These are phyloP conservation scores for Cavia porcellus DNA, from an alignment of 2,113 vertebrate genomes.

Conservation along the genomic window DNA sequence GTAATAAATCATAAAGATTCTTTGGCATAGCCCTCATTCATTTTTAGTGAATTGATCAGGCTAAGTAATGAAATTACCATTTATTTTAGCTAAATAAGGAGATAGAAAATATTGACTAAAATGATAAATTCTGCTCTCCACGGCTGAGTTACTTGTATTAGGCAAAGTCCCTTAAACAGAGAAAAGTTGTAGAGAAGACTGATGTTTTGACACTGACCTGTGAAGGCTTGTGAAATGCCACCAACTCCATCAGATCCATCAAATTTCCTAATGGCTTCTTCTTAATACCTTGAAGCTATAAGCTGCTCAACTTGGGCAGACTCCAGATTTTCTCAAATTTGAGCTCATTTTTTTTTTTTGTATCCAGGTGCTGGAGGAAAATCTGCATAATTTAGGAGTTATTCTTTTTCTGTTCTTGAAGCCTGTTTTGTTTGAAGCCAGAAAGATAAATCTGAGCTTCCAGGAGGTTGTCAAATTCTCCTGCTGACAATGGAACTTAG, in stretches of 20 bases:
- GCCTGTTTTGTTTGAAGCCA: slow-evolving; percentile 78
- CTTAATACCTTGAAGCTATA: slow-evolving; percentile 67
- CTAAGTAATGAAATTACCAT: slow-evolving; percentile 29
- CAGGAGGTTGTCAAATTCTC: slow-evolving; percentile 58
- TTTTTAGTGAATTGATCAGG: background rate
- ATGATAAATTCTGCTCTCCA: slow-evolving; percentile 3
- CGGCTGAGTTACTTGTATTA: slow-evolving; percentile 12
- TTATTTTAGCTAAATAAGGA: slow-evolving; percentile 45
- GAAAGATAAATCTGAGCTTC: slow-evolving; percentile 75
- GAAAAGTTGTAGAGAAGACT: background rate
- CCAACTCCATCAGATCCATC: background rate
- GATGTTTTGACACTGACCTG: background rate
- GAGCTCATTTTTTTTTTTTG: slow-evolving; percentile 43
- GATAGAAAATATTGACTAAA: slow-evolving; percentile 55
- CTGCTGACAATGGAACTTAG: slow-evolving; percentile 8
- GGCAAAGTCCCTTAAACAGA: background rate
- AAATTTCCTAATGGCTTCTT: slow-evolving; percentile 56
- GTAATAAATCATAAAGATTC: background rate
- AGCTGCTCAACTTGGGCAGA: slow-evolving; percentile 52
- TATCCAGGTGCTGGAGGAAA: slow-evolving; percentile 61
- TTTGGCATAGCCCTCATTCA: background rate
- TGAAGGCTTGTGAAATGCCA: slow-evolving; percentile 70
- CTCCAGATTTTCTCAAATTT: slow-evolving; percentile 67
- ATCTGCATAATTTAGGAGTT: slow-evolving; percentile 55
- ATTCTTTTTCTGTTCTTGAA: slow-evolving; percentile 77